These are phyloP conservation scores for Dicycla oo DNA, from an alignment of 2,888 invertebrate genomes.

Conservation along the genomic window DNA sequence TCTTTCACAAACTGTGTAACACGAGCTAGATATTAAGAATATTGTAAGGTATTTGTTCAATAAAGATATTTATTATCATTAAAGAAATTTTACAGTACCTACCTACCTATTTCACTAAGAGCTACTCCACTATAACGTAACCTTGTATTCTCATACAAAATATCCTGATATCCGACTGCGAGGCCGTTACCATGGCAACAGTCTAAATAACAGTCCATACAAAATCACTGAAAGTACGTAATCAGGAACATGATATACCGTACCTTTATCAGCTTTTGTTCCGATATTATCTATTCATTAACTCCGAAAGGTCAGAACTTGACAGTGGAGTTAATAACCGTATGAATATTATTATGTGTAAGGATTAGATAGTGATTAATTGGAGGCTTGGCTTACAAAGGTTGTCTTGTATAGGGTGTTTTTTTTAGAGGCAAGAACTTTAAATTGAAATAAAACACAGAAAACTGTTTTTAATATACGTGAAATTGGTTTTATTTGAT, in stretches of 20 bases:
- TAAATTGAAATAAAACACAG: too few species aligned
- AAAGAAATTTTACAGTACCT: too few species aligned
- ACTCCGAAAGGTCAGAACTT: constrained; percentile 47
- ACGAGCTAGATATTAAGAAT: too few species aligned
- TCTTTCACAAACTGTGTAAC: too few species aligned
- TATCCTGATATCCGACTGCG: constrained; percentile 24
- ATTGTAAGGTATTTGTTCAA: too few species aligned
- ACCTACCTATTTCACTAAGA: not conserved
- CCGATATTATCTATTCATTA: constrained; percentile 64
- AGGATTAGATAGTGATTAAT: constrained; percentile 30
- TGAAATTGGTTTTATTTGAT: too few species aligned
- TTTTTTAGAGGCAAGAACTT: too few species aligned
- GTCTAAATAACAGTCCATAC: constrained; percentile 48
- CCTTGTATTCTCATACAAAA: not conserved
- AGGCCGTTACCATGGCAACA: constrained; percentile 47
- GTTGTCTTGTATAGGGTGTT: not conserved
- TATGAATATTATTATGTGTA: constrained; percentile 42
- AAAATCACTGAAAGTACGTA: constrained; percentile 49
- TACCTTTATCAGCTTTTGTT: constrained; percentile 55
- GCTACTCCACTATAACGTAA: not conserved
- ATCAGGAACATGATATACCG: constrained; percentile 38
- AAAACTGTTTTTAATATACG: too few species aligned
- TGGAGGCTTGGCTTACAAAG: not conserved
- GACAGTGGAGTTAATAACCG: constrained; percentile 52
- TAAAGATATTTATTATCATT: too few species aligned